phyloP scores from a whole-genome alignment of 2,113 vertebrate genomes.

The Australoheros scitulus region DNA sequence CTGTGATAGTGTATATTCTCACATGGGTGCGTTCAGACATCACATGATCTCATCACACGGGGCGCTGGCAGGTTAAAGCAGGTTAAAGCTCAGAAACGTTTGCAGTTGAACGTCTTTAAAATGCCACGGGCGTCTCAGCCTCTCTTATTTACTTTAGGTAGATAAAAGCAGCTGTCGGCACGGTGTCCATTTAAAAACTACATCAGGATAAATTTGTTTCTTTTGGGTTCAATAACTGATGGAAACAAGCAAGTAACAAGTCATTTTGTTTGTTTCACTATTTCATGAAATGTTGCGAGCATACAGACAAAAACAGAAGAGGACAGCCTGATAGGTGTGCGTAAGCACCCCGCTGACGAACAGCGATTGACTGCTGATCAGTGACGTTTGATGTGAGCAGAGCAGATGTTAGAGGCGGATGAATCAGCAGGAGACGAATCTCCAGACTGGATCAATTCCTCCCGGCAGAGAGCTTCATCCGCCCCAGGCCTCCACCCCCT shows the following conservation, averaged over 20 bases:
- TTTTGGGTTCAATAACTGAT: neutral
- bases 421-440: slow-evolving; percentile 23
- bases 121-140: neutral
- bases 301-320: neutral
- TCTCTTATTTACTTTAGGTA: neutral
- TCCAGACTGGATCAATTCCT: slow-evolving; percentile 45
- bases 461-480: slow-evolving; percentile 4
- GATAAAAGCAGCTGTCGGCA: neutral
- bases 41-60: neutral
- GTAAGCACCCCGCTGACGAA: neutral
- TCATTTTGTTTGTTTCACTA: neutral
- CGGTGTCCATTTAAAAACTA: neutral
- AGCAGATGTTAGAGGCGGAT: slow-evolving; percentile 17
- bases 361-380: slow-evolving; percentile 30
- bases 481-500: neutral
- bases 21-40: neutral
- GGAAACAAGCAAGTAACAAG: neutral
- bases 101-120: neutral
- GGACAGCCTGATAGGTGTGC: neutral
- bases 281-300: neutral
- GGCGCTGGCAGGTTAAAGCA: neutral
- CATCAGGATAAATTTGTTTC: neutral
- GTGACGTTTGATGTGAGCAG: slow-evolving; percentile 34
- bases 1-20: neutral
- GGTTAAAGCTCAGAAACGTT: neutral